phyloP scores from a whole-genome alignment of 2,113 vertebrate species.

The Aramus guarauna region DNA sequence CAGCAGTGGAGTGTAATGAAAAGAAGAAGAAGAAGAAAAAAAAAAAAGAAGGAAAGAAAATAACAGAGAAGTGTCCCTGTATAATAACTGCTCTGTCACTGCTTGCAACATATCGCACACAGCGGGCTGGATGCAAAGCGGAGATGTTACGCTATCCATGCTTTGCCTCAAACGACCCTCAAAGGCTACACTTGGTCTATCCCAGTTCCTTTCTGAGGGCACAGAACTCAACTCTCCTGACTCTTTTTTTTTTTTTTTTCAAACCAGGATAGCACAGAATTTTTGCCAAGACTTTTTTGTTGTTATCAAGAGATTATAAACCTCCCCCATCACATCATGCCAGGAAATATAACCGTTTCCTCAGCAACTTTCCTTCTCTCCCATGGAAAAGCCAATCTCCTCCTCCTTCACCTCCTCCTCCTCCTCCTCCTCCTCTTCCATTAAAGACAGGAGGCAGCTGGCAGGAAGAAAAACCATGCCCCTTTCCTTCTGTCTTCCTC shows the following conservation, averaged over 20 bases:
- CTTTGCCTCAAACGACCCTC: neutral
- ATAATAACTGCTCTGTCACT: neutral
- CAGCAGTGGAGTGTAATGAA: neutral
- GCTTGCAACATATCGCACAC: fast-evolving
- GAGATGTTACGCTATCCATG: neutral
- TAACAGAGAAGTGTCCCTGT: neutral
- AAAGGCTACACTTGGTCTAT: neutral
- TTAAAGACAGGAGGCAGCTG: neutral
- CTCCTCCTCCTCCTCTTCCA: neutral
- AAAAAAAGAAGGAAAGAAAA: neutral
- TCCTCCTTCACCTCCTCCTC: neutral
- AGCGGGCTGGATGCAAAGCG: neutral
- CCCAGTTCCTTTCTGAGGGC: neutral
- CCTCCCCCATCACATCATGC: neutral
- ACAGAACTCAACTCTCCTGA: neutral
- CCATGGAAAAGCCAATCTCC: neutral
- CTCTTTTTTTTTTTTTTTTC: neutral
- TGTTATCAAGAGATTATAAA: neutral
- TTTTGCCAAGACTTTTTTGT: neutral
- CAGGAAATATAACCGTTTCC: neutral
- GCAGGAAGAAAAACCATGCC: neutral
- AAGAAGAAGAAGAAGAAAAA: neutral
- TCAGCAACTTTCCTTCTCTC: neutral
- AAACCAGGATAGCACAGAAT: neutral
- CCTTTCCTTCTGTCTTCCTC: neutral